Evolutionary conservation across 2,888 invertebrate species (phyloP), one percentile per base, ranked within the genome.

Genomic region (Diaprepes abbreviatus): DNA sequence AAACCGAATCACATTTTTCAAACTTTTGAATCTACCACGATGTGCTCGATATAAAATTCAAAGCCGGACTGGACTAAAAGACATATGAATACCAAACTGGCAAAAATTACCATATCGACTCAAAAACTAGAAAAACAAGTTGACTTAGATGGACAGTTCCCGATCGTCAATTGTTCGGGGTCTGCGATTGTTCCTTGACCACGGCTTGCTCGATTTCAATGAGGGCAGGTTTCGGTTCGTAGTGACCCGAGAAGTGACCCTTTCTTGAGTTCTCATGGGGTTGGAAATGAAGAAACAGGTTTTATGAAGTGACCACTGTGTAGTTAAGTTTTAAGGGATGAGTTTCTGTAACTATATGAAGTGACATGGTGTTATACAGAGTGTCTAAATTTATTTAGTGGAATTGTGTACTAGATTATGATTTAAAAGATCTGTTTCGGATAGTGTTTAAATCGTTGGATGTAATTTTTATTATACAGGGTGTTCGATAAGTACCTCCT

Each of bases 41-140:
- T 71, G 66, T 66, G 62, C 21, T 33, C 71, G 67, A 67, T 67
- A 21, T 38, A 52, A 59, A 71, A 63, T 64, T 66, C 59, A 63
- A 67, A 67, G 71, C 71, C 71, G 71, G 59, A 71, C 71, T 71
- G 59, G n/a, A n/a, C n/a, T n/a, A 71, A 64, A 71, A 64, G 45
- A 12, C 43, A 36, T 50, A 65, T 65, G 65, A 64, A 54, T 59
- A 59, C 40, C 54, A 45, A 66, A 31, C 62, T 33, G 36, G 59
- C 38, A 64, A 71, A 71, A 71, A 71, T 71, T 67, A 67, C 62
- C 71, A 71, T 71, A 71, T 62, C 31, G 60, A n/a, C 52, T 58
- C 48, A 75, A 77, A 79, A 83, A 83, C 83, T 79, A 75, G 83
- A 82, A 82, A 82, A 82, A 82, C 83, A 80, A 78, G 82, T 83